Conservation (phyloP, 1,140 invertebrate species). For the Zaprionus tsacasi region DNA sequence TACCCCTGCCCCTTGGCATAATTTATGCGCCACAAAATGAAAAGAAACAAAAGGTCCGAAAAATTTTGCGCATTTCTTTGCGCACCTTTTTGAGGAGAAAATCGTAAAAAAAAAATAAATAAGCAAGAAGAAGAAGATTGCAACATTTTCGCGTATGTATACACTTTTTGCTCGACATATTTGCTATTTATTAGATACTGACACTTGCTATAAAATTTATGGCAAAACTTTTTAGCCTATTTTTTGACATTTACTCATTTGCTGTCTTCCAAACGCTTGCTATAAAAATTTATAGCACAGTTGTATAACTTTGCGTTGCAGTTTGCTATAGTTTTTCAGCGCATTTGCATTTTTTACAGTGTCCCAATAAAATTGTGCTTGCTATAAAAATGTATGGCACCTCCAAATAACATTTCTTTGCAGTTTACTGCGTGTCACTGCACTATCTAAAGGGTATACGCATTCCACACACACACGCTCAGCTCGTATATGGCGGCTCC, state of each 20-base stretch:
- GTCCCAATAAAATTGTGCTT: too few relatives aligned
- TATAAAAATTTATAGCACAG: neutral
- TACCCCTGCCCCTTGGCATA: neutral
- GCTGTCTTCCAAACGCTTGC: neutral
- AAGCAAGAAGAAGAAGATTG: neutral
- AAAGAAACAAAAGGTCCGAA: neutral
- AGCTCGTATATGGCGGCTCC: conserved; percentile 44
- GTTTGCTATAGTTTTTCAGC: neutral
- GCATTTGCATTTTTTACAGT: neutral
- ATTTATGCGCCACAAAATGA: conserved; percentile 4
- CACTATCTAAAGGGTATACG: neutral
- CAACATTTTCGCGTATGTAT: neutral
- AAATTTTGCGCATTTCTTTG: conserved; percentile 1
- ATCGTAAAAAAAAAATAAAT: neutral
- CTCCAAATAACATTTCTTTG: neutral
- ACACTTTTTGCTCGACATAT: too few relatives aligned
- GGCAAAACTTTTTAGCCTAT: neutral
- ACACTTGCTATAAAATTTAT: neutral
- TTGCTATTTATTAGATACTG: neutral
- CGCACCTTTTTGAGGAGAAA: neutral
- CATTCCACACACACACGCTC: neutral
- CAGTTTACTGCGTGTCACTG: neutral
- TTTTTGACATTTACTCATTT: neutral
- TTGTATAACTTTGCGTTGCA: neutral
- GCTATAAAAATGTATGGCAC: neutral